phyloP scores from a whole-genome alignment of 2,797 vertebrate genomes.

The Xenopus petersii region DNA sequence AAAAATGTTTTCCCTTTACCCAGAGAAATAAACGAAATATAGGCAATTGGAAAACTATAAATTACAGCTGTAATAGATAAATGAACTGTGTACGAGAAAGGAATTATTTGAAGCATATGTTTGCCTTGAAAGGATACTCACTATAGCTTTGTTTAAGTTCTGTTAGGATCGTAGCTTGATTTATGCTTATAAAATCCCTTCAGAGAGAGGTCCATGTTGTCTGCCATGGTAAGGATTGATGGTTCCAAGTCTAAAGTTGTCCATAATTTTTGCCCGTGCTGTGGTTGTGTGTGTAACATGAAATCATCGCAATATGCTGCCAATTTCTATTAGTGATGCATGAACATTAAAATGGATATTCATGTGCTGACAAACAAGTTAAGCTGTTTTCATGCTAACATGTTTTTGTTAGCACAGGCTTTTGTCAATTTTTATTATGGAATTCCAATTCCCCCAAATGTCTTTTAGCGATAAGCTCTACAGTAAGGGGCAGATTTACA shows the following conservation, averaged over 20 bases:
- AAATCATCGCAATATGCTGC: slow-evolving; percentile 32
- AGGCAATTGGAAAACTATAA: not conserved
- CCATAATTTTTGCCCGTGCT: slow-evolving; percentile 20
- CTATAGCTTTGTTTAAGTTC: not conserved
- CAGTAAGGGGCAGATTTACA: too few relatives aligned
- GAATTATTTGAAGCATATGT: slow-evolving; percentile 44
- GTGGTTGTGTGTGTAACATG: slow-evolving; percentile 25
- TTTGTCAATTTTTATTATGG: too few relatives aligned
- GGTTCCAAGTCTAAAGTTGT: slow-evolving; percentile 30
- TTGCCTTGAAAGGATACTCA: slow-evolving; percentile 36
- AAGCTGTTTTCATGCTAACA: too few relatives aligned
- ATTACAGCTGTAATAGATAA: slow-evolving; percentile 18
- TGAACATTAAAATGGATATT: not conserved
- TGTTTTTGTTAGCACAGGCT: too few relatives aligned
- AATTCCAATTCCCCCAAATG: too few relatives aligned
- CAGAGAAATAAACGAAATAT: too few relatives aligned
- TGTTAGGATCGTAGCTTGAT: slow-evolving; percentile 23
- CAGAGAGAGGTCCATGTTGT: slow-evolving; percentile 39
- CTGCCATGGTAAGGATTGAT: slow-evolving; percentile 36
- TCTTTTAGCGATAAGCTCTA: too few relatives aligned
- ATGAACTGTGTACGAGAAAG: slow-evolving; percentile 14
- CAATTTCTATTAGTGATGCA: slow-evolving; percentile 32
- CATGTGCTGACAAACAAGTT: too few relatives aligned
- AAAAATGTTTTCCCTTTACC: too few relatives aligned
- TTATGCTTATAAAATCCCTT: slow-evolving; percentile 41